phyloP scores from a whole-genome alignment of 2,797 vertebrate species.

The Myiothlypis coronata region DNA sequence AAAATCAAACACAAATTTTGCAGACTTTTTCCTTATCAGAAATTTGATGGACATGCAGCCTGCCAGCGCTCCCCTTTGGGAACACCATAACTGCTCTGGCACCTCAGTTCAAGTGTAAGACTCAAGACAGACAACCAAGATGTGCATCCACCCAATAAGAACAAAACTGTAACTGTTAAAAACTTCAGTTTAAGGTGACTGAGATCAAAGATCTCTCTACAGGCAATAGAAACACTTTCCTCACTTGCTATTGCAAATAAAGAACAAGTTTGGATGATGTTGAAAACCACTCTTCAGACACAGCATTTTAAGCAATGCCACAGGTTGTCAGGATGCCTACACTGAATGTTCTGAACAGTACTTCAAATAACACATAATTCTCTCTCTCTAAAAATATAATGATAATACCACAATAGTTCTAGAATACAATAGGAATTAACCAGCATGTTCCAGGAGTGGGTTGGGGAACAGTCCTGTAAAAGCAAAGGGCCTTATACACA shows the following conservation, averaged over 20 bases:
- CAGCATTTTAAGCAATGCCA: neutral
- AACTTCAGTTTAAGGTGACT: neutral
- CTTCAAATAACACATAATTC: neutral
- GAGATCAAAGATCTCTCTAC: neutral
- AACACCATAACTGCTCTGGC: neutral
- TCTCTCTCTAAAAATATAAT: neutral
- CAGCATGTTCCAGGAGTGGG: neutral
- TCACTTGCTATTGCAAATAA: neutral
- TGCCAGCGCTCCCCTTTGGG: neutral
- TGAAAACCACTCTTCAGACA: neutral
- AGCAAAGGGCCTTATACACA: neutral
- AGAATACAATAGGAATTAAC: neutral
- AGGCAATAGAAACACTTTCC: neutral
- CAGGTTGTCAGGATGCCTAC: neutral
- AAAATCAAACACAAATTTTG: neutral
- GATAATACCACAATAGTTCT: neutral
- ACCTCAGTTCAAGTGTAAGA: neutral
- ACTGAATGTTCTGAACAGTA: neutral
- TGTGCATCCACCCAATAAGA: neutral
- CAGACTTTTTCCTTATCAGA: neutral
- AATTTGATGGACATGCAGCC: neutral
- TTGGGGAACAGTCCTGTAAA: neutral
- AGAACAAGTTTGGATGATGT: neutral
- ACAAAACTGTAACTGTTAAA: neutral
- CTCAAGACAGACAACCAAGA: neutral